Evolutionary conservation across 2,113 vertebrate species (phyloP), one percentile per base, ranked within the genome.

Genomic region (Nibea albiflora): DNA sequence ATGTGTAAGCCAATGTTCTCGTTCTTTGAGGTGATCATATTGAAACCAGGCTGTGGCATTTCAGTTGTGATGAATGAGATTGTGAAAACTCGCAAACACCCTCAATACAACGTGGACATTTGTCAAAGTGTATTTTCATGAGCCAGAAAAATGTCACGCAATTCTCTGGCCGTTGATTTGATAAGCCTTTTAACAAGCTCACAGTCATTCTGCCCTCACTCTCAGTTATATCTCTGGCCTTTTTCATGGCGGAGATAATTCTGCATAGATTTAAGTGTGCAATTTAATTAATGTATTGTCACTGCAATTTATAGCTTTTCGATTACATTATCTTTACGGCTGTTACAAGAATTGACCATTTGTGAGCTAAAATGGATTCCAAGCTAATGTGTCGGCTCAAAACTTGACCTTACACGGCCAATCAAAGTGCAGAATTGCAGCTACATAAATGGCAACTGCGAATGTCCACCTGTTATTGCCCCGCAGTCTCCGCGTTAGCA

Each of bases 261-360:
- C 82, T 76, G 85, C 78, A 83, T 89, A 61, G 83, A 88, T 90
- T 90, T 81, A 90, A 87, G 85, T 89, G 80, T 85, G 87, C 88
- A 92, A 85, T 94, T 92, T 85, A 94, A 92, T 94, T 90, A 93
- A 93, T 92, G 86, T 76, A 84, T 92, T 90, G 89, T 88, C 92
- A 75, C 71, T 65, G 63, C 85, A 93, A 94, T 93, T 90, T 92
- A 92, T 92, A 87, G 90, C 84, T 72, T 79, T 93, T 92, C 85
- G 79, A 91, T 93, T 88, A 80, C 86, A 82, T 89, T 88, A 91
- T 94, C 89, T 93, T 92, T 83, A 92, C 84, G 69, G 86, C 84
- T 69, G 74, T 92, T 91, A 84, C 71, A 88, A 78, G 85, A 88
- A 93, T 93, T 90, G 89, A 93, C 86, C 85, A 78, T 90, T 92